Evolutionary conservation across 2,888 invertebrate species (phyloP), one percentile per base, ranked within the genome.

Genomic region (Hemistola chrysoprasaria): DNA sequence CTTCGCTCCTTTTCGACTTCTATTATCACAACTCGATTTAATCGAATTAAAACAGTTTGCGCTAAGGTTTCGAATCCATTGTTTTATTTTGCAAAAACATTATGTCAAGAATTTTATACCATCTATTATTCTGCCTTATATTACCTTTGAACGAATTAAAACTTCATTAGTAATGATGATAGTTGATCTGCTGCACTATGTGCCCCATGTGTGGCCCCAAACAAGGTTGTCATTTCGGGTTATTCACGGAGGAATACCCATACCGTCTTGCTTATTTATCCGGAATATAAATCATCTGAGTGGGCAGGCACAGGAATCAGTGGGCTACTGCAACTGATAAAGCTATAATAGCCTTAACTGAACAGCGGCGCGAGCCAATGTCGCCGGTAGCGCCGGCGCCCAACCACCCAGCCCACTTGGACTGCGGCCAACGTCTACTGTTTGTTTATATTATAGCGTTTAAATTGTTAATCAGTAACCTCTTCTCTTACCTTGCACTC

Each of bases 401-500:
- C 16, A 4, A 4, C 16, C 16, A 16, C 16, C 16, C 71, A 76
- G 70, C 73, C 76, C 72, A 75, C 65, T 85, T 88, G 87, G 87
- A 76, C 36, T 48, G 34, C 28, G 26, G 82, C 87, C 87, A 88
- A 72, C 63, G 59, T 64, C 66, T 62, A 71, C 68, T 71, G 74
- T 83, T 85, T 86, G 86, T 87, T 84, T 86, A 81, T 81, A 81
- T 78, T 71, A 79, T 78, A 81, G 78, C 42, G 38, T 35, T 44
- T 39, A 26, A 26, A 44, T 44, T 23, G 38, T 16, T 34, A 34
- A 44, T 27, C 26, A 35, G 22, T 60, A 59, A 58, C 59, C 60
- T 62, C 59, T 62, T 57, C 54, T 55, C 44, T 50, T 48, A 50
- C 53, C 48, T 56, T 51, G 47, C 60, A 53, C 50, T 50, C 46